Evolutionary conservation across 2,113 vertebrate genomes (phyloP), one percentile per base, ranked within the genome.

Genomic region (Pterophyllum scalare): DNA sequence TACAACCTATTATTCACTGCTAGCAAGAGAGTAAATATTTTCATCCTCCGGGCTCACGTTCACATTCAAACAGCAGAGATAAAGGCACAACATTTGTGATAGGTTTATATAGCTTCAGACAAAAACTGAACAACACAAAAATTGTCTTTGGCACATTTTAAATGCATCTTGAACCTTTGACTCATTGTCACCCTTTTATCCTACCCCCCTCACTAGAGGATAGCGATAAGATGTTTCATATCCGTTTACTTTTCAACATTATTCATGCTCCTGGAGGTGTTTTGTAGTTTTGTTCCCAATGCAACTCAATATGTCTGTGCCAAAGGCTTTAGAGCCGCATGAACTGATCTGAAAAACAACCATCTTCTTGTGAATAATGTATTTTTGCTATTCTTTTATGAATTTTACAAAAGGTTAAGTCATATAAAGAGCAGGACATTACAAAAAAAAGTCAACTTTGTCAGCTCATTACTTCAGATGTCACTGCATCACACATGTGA

Each of bases 221-320:
- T 5, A 83, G 84, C 7, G 89, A 92, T 93, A 93, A 92, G 88
- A 87, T 72, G 87, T 80, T 85, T 93, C 62, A 88, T 92, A 92
- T 89, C 83, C 46, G 28, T 81, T 90, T 77, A 90, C 92, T 88
- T 89, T 88, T 91, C 85, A 88, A 40, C 43, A 80, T 91, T 91
- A 91, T 91, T 91, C 88, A 92, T 87, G 64, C 56, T 62, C 80
- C 38, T 77, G 62, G 75, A 86, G 78, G 60, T 86, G 88, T 92
- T 90, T 86, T 86, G 83, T 79, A 82, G 82, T 90, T 93, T 89
- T 82, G 64, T 82, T 87, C 77, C 70, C 81, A 75, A 13, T 81
- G 59, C 35, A 57, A 56, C 77, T 88, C 79, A 77, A 33, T 60
- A 75, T 60, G 58, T 70, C 59, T 75, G 33, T 59, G 33, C 84